Conservation (phyloP, 2,113 vertebrate genomes). For the Hypocryptadius cinnamomeus region DNA sequence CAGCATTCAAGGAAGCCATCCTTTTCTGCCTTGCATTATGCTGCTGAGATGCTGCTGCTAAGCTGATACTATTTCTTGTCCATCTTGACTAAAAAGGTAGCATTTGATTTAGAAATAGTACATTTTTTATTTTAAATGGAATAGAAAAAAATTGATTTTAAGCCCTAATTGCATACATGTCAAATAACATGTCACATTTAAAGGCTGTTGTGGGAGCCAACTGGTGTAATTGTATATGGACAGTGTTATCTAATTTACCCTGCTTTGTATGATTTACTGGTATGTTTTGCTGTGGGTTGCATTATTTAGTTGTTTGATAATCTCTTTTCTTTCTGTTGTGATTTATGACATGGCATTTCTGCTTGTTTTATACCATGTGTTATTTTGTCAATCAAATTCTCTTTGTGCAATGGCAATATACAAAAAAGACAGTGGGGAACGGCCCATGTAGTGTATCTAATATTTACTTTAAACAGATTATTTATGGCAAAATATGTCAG, state of each 20-base stretch:
- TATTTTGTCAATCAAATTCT: constrained; percentile 57
- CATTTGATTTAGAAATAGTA: constrained; percentile 62
- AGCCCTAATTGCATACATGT: constrained; percentile 73
- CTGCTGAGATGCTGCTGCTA: constrained; percentile 43
- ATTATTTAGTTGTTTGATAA: constrained; percentile 78
- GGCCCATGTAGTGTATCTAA: background rate
- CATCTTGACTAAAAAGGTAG: constrained; percentile 63
- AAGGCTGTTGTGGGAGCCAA: constrained; percentile 70
- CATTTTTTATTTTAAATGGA: constrained; percentile 77
- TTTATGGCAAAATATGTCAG: background rate
- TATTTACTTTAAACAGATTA: constrained; percentile 2
- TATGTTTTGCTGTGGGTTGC: constrained; percentile 58
- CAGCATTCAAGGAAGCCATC: constrained; percentile 1
- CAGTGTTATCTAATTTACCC: constrained; percentile 69
- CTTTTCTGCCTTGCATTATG: constrained; percentile 25
- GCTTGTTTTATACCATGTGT: constrained; percentile 3
- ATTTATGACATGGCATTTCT: constrained; percentile 29
- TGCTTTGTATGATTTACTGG: constrained; percentile 67
- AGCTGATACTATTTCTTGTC: constrained; percentile 53
- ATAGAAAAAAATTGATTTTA: constrained; percentile 74
- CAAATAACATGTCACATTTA: constrained; percentile 77
- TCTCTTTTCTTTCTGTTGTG: constrained; percentile 63
- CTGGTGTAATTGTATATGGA: constrained; percentile 67
- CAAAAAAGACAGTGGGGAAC: background rate
- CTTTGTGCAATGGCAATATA: background rate